Base-by-base conservation (phyloP, 2,888 invertebrate genomes). In the Lasioglossum oenotherae region DNA sequence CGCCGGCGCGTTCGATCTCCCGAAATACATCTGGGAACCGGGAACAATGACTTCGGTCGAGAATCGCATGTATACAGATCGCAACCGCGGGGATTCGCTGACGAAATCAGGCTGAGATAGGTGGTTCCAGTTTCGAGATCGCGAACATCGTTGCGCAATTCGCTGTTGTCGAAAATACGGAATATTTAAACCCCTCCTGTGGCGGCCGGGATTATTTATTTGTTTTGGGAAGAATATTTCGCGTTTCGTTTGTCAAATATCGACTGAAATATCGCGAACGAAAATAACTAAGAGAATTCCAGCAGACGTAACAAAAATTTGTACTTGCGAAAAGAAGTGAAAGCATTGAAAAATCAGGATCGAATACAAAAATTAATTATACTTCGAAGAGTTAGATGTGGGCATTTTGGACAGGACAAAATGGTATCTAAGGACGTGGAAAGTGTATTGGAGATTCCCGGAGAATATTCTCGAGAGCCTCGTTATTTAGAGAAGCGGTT, bases 41-140 rank as follows among this genome's bases (percentile, higher is more conserved):
- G 35, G 53, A 69, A 69, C 38, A 57, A 74, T 57, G 74, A 74
- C 74, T 74, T n/a, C n/a, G 27, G 27, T 19, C 23, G 53, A 19
- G 27, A 74, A 38, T 71, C 14, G 14, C n/a, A n/a, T 23, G 69
- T 69, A 38, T 69, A 69, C 69, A 69, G 69, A 35, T n/a, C 44
- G 72, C 72, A 27, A 27, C 41, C n/a, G n/a, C 41, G 41, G 38
- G 71, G 41, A 71, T 71, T 27, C 72, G 27, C 44, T 23, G 72
- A 31, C 27, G 72, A 72, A 46, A 72, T 41, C 71, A 14, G n/a
- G 14, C 71, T 2, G 41, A 23, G 41, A 71, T 38, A 10, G 71
- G 12, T n/a, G n/a, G 41, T 23, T 23, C 41, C 14, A 41, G 14
- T 14, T n/a, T 71, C 41, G n/a, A 5, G 31, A n/a, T 16, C 19